These are phyloP conservation scores for Trachymyrmex cornetzi DNA, from an alignment of 1,140 invertebrate species.

Conservation along the genomic window DNA sequence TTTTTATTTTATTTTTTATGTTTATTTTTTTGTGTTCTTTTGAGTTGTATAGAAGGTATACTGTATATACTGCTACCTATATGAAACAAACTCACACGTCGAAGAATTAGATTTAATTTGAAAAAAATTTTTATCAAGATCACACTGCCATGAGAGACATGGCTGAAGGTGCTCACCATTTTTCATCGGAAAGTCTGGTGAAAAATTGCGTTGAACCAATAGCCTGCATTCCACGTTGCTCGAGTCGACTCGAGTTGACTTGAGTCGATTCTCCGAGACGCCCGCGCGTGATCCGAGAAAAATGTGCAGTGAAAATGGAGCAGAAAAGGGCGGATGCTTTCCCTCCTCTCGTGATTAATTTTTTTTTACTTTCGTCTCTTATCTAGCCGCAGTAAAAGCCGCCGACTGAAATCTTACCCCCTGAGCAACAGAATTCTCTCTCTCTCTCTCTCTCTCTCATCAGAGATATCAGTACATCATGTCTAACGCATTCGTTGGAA, in stretches of 20 bases:
- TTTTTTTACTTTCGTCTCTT: slow-evolving; percentile 65
- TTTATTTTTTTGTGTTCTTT: background rate
- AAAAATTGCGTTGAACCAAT: slow-evolving; percentile 77
- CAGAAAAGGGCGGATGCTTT: slow-evolving; percentile 48
- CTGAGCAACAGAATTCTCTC: slow-evolving; percentile 5
- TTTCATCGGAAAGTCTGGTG: slow-evolving; percentile 68
- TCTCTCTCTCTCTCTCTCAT: no score
- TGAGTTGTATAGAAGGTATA: background rate
- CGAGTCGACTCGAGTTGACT: slow-evolving; percentile 40
- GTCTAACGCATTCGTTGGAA: background rate
- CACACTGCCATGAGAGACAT: slow-evolving; percentile 34
- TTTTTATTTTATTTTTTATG: no score
- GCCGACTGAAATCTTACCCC: background rate
- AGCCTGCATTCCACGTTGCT: slow-evolving; percentile 65
- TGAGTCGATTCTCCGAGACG: slow-evolving; percentile 57
- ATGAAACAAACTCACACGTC: background rate
- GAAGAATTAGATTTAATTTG: background rate
- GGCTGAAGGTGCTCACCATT: slow-evolving; percentile 63
- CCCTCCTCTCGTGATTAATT: slow-evolving; percentile 74
- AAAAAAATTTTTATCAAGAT: slow-evolving; percentile 42
- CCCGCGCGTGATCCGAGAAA: slow-evolving; percentile 70
- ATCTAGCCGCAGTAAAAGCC: slow-evolving; percentile 57
- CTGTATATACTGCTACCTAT: background rate
- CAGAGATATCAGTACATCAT: slow-evolving; percentile 22
- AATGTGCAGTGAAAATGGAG: slow-evolving; percentile 75